Percentiles rank a stretch among this genome's conserved stretches.
These are phyloP conservation scores for Caenorhabditis latens DNA, from an alignment of 1,140 invertebrate genomes.

Conservation along the genomic window DNA sequence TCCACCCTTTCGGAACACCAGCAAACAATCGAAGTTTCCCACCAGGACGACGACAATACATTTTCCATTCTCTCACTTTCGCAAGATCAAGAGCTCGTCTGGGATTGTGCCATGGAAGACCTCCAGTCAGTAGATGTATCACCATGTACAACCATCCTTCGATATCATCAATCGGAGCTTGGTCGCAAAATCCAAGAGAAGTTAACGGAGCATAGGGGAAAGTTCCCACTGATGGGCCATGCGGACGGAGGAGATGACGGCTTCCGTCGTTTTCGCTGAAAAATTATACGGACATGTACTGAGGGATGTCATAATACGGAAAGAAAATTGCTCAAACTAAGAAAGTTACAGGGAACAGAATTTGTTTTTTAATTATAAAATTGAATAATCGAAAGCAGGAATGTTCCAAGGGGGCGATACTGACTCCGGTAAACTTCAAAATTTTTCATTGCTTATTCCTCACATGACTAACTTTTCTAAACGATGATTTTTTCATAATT, in stretches of 20 bases:
- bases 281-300: neutral
- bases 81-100: neutral
- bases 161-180: conserved; percentile 27
- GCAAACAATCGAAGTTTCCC: neutral
- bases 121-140: neutral
- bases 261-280: conserved; percentile 12
- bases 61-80: conserved; percentile 52
- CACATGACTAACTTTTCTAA: too few species aligned
- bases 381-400: too few species aligned
- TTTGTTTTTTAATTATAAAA: too few species aligned
- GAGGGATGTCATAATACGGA: too few species aligned
- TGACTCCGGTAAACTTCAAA: too few species aligned
- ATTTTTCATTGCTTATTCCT: too few species aligned
- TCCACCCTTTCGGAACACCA: conserved; percentile 2
- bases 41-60: conserved; percentile 21
- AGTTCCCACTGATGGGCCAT: conserved; percentile 32
- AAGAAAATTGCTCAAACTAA: too few species aligned
- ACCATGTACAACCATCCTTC: conserved; percentile 52
- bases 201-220: conserved; percentile 23
- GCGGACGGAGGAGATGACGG: neutral
- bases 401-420: too few species aligned
- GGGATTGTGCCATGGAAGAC: neutral
- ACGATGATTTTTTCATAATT: neutral
- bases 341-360: too few species aligned
- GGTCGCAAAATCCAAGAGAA: conserved; percentile 8